Evolutionary conservation across 2,113 vertebrate genomes (phyloP).

Genomic region (Mastomys coucha): DNA sequence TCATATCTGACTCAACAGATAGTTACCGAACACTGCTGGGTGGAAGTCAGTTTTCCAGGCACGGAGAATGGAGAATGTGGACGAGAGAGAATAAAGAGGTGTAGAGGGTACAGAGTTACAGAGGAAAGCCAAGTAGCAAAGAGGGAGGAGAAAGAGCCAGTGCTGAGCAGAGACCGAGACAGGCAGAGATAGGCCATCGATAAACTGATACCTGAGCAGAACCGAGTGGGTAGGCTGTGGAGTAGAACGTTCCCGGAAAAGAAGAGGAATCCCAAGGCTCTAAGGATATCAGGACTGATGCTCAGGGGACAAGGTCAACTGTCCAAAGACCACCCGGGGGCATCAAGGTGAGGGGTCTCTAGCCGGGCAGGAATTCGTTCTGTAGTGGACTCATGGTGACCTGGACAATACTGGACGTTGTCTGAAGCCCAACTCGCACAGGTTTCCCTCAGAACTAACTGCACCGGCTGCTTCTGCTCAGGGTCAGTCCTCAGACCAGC

Average conservation of each 20-base stretch:
- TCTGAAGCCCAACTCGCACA: too few species aligned
- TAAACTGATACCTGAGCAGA: background rate
- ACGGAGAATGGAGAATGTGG: rapidly evolving
- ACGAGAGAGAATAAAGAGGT: background rate
- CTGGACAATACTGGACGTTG: background rate
- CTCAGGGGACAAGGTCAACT: rapidly evolving
- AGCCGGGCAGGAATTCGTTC: background rate
- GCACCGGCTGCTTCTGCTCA: rapidly evolving
- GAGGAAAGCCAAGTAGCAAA: background rate
- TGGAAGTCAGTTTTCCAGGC: background rate
- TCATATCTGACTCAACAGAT: background rate
- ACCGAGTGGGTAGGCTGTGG: rapidly evolving
- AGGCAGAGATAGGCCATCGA: too few species aligned
- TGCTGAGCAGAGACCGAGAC: background rate
- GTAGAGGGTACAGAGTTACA: background rate
- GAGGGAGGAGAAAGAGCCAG: background rate
- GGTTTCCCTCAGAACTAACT: background rate
- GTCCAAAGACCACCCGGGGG: too few species aligned
- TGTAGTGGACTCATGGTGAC: background rate
- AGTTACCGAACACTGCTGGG: background rate
- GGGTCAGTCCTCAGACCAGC: background rate
- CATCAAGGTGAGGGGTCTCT: too few species aligned
- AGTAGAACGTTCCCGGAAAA: background rate
- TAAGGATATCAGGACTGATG: background rate
- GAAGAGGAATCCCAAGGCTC: background rate